Conservation (phyloP, 1,140 invertebrate genomes). For the Phocides pigmalion region DNA sequence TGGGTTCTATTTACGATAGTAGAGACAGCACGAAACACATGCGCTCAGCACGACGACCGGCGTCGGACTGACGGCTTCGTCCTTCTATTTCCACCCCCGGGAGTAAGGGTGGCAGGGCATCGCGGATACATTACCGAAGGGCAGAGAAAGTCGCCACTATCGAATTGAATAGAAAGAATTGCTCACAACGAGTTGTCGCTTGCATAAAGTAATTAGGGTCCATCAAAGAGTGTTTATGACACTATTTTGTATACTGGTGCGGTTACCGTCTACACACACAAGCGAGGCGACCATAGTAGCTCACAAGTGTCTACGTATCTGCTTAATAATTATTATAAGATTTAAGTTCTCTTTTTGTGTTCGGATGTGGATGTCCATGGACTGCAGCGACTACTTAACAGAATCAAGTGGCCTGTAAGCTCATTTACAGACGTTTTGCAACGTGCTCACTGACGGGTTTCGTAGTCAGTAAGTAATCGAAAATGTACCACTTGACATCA, state of each 20-base stretch:
- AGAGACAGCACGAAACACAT: background rate
- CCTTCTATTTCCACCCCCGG: slow-evolving; percentile 25
- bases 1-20: slow-evolving; percentile 1
- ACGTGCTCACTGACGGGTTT: no score
- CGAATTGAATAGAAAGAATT: background rate
- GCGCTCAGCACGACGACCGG: slow-evolving; percentile 25
- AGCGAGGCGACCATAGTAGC: no score
- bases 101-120: slow-evolving; percentile 18
- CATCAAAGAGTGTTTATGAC: background rate
- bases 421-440: no score
- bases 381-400: no score
- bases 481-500: no score
- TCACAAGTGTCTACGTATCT: no score
- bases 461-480: no score
- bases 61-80: slow-evolving; percentile 40
- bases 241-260: background rate
- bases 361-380: no score
- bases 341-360: no score
- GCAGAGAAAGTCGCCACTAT: slow-evolving; percentile 3
- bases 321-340: no score
- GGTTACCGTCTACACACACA: no score
- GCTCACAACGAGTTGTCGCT: background rate
- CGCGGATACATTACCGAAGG: slow-evolving; percentile 10
- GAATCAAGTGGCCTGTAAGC: no score
- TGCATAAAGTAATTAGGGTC: background rate